Percentiles rank a stretch among this genome's conserved stretches.
phyloP scores from a whole-genome alignment of 37 sponge, comb jelly and placozoan genomes.

The Hexactinellida sp. region DNA sequence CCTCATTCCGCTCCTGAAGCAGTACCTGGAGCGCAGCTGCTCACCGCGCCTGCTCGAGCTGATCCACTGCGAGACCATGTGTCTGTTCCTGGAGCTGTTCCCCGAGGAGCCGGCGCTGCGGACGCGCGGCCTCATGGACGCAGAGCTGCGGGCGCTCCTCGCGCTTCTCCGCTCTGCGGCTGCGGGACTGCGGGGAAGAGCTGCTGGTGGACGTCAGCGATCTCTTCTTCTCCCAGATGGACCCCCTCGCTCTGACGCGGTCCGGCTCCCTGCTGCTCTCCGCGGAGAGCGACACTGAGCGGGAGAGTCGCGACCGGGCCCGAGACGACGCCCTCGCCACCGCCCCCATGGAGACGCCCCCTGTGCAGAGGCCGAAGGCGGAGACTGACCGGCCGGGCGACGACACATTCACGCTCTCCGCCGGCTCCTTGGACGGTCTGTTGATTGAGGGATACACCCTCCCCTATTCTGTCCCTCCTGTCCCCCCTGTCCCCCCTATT shows the following conservation, averaged over 20 bases:
- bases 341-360: not conserved
- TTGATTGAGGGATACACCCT: not conserved
- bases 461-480: not conserved
- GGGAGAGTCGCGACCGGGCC: not conserved
- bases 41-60: not conserved
- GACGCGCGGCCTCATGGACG: not conserved
- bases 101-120: not conserved
- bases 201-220: conserved; percentile 81
- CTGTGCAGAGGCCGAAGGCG: not conserved
- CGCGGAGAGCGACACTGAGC: not conserved
- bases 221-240: conserved; percentile 76
- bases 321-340: not conserved
- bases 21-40: not conserved
- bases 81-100: too few species aligned
- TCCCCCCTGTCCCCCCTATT: too few species aligned
- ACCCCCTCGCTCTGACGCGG: not conserved
- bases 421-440: not conserved
- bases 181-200: conserved; percentile 72
- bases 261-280: not conserved
- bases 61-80: not conserved
- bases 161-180: not conserved
- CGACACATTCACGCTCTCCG: not conserved
- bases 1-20: not conserved
- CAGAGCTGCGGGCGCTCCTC: not conserved
- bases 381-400: not conserved